Conservation (phyloP, 1,140 invertebrate genomes). For the Atta colombica region DNA sequence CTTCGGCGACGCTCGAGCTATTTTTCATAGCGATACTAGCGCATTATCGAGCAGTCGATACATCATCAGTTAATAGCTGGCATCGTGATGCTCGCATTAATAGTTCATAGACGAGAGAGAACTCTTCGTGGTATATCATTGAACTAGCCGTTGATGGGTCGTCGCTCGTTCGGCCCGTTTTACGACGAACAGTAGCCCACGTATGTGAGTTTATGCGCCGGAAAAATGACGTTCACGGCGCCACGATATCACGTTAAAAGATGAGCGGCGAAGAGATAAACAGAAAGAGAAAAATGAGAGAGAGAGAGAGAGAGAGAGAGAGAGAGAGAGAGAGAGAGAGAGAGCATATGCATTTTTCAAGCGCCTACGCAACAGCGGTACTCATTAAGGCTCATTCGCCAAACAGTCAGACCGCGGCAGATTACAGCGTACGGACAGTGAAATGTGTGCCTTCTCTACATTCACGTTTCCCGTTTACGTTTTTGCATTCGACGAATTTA, state of each 20-base stretch:
- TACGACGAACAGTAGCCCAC: constrained; percentile 42
- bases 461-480: neutral
- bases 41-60: constrained; percentile 41
- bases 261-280: neutral
- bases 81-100: constrained; percentile 59
- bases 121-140: constrained; percentile 36
- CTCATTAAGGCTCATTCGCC: constrained; percentile 50
- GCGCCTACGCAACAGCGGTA: constrained; percentile 25
- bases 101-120: constrained; percentile 46
- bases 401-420: constrained; percentile 18
- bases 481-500: constrained; percentile 58
- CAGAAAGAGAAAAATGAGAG: neutral
- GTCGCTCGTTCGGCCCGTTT: constrained; percentile 63
- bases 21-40: constrained; percentile 58
- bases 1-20: constrained; percentile 35
- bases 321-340: no score
- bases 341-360: constrained; percentile 29
- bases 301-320: no score
- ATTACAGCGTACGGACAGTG: constrained; percentile 27
- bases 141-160: constrained; percentile 47
- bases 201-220: constrained; percentile 17
- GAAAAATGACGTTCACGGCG: constrained; percentile 47
- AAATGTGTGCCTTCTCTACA: constrained; percentile 34
- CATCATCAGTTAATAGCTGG: constrained; percentile 57
- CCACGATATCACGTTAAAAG: constrained; percentile 40